phyloP scores from a whole-genome alignment of 2,113 vertebrate species.

The Ailuropoda melanoleuca region DNA sequence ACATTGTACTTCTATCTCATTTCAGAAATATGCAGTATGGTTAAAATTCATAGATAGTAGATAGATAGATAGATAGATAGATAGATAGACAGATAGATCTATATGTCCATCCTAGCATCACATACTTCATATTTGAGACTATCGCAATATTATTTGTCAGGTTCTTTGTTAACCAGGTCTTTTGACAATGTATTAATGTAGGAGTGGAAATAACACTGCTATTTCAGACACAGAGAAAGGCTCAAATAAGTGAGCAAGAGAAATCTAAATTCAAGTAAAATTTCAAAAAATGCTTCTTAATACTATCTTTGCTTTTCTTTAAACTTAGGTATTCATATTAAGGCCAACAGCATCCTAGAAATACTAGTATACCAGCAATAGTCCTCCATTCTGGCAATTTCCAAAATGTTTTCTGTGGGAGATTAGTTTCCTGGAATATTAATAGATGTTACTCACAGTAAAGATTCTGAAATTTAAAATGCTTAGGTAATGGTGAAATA shows the following conservation, averaged over 20 bases:
- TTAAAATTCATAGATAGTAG: not conserved
- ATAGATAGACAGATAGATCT: not conserved
- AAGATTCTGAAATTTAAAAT: constrained; percentile 6
- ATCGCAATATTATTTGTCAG: not conserved
- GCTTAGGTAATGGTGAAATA: not conserved
- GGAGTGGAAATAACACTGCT: not conserved
- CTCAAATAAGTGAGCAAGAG: not conserved
- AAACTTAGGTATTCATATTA: not conserved
- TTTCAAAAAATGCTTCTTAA: not conserved
- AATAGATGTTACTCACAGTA: not conserved
- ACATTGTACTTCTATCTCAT: not conserved
- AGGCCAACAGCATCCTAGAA: not conserved
- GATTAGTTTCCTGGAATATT: not conserved
- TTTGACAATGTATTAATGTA: not conserved
- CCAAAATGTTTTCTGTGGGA: not conserved
- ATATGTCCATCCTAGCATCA: not conserved
- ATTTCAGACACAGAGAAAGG: not conserved
- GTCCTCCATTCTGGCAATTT: not conserved
- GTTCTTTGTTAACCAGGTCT: not conserved
- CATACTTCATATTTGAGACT: not conserved
- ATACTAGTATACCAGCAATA: not conserved
- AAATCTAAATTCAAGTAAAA: not conserved
- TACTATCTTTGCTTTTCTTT: constrained; percentile 7
- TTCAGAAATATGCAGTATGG: not conserved
- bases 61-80: not conserved